Percentiles rank a stretch among this genome's conserved stretches.
These are phyloP conservation scores for Lampris incognitus DNA, from an alignment of 2,113 vertebrate species.

Conservation along the genomic window DNA sequence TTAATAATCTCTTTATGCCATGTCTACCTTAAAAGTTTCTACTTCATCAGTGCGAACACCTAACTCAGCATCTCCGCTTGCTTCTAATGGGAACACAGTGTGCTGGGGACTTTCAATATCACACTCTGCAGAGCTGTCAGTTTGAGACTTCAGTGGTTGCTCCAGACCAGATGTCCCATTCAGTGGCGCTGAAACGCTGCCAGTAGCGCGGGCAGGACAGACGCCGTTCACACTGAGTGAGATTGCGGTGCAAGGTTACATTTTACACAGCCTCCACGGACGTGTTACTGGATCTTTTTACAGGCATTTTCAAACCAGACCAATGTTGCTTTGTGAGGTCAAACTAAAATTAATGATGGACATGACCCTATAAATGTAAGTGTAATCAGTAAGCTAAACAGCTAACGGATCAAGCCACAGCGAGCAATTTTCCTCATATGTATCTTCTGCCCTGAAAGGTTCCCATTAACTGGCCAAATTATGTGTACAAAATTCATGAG, in stretches of 20 bases:
- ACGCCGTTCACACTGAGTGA: constrained; percentile 26
- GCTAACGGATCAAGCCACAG: constrained; percentile 57
- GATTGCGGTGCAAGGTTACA: constrained; percentile 70
- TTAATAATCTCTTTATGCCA: constrained; percentile 60
- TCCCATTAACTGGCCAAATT: constrained; percentile 71
- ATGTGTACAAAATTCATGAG: constrained; percentile 73
- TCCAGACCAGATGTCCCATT: constrained; percentile 67
- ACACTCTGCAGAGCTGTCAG: constrained; percentile 57
- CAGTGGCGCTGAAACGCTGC: constrained; percentile 34
- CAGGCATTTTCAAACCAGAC: constrained; percentile 63
- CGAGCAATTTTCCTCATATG: constrained; percentile 52
- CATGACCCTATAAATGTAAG: constrained; percentile 71
- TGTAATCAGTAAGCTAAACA: constrained; percentile 68
- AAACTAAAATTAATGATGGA: constrained; percentile 73
- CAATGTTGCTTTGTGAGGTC: constrained; percentile 77
- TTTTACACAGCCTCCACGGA: constrained; percentile 67
- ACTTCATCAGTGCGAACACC: constrained; percentile 58
- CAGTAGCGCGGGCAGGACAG: constrained; percentile 35
- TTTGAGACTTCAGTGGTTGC: constrained; percentile 45
- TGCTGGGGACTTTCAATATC: constrained; percentile 44
- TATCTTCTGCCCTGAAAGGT: constrained; percentile 43
- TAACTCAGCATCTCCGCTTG: constrained; percentile 59
- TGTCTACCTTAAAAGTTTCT: constrained; percentile 54
- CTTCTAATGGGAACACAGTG: constrained; percentile 36
- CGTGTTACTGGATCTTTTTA: constrained; percentile 65